These are phyloP conservation scores for Copsychus sechellarum DNA, from an alignment of 2,113 vertebrate genomes.

Conservation along the genomic window DNA sequence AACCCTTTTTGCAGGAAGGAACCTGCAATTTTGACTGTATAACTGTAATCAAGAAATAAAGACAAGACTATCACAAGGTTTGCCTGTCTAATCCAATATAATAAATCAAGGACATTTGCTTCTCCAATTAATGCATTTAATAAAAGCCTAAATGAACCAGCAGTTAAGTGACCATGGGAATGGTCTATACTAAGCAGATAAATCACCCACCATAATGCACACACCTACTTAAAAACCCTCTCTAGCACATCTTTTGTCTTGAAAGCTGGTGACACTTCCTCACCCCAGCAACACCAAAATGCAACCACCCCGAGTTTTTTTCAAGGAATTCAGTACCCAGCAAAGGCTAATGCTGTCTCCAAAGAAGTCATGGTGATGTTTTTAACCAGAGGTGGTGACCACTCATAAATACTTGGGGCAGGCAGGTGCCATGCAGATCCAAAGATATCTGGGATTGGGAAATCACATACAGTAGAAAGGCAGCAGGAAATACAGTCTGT, in stretches of 20 bases:
- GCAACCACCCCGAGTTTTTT: not conserved
- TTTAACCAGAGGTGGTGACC: not conserved
- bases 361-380: not conserved
- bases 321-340: not conserved
- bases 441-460: not conserved
- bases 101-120: not conserved
- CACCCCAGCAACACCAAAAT: not conserved
- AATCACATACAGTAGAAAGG: not conserved
- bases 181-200: conserved; percentile 4
- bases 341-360: fast-evolving
- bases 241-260: not conserved
- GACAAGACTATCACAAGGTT: conserved; percentile 1
- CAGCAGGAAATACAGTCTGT: not conserved
- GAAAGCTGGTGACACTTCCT: not conserved
- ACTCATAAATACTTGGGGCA: not conserved
- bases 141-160: conserved; percentile 31
- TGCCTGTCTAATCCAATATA: not conserved
- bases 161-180: not conserved
- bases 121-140: conserved; percentile 6
- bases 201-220: not conserved
- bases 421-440: not conserved
- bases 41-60: conserved; percentile 39
- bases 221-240: not conserved
- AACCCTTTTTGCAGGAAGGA: not conserved
- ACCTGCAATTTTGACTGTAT: not conserved